These are phyloP conservation scores for Neodontobutis hainanensis DNA, from an alignment of 2,113 vertebrate species.

Conservation along the genomic window DNA sequence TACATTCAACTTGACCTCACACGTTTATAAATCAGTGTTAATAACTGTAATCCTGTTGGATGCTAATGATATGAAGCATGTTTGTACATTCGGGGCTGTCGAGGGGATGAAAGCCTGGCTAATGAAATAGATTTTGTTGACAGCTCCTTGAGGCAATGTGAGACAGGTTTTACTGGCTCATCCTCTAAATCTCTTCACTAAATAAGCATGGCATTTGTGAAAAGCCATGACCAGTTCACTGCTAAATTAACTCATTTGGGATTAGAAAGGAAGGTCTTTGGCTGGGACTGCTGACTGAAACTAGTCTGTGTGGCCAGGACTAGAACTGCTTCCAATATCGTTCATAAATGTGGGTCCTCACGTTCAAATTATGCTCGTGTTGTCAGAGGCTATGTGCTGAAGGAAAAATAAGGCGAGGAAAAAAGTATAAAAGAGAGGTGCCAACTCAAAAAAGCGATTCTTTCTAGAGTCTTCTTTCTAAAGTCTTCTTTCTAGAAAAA, in stretches of 20 bases:
- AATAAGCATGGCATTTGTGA: constrained; percentile 17
- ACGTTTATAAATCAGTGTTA: background rate
- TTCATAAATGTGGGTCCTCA: background rate
- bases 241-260: constrained; percentile 16
- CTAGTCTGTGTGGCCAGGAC: background rate
- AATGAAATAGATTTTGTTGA: constrained; percentile 1
- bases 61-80: background rate
- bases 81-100: background rate
- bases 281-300: background rate
- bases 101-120: background rate
- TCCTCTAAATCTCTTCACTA: constrained; percentile 3
- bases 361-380: background rate
- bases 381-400: no score
- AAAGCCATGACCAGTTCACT: constrained; percentile 3
- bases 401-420: no score
- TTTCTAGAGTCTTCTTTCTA: no score
- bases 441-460: no score
- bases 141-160: background rate
- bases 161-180: constrained; percentile 9
- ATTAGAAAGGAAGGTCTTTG: background rate
- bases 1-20: background rate
- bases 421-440: no score
- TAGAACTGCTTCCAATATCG: background rate
- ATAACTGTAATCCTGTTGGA: background rate
- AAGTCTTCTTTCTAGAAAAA: no score